phyloP scores from a whole-genome alignment of 2,888 invertebrate genomes.

The Busseola fusca region DNA sequence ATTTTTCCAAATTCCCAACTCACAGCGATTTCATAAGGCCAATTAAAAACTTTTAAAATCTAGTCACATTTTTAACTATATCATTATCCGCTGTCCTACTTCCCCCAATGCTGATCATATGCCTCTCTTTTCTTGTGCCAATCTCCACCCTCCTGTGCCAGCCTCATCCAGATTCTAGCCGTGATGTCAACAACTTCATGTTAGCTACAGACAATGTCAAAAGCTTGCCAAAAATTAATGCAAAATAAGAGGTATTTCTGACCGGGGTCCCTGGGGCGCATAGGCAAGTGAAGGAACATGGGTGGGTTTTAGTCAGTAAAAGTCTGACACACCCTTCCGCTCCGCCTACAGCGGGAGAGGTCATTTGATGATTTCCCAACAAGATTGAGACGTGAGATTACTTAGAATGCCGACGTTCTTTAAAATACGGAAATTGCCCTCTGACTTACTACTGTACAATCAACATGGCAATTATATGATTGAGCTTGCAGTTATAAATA shows the following conservation, averaged over 20 bases:
- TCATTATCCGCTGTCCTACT: neutral
- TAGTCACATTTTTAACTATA: neutral
- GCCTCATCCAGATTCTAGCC: too few species aligned
- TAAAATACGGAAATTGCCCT: neutral
- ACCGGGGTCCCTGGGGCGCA: too few species aligned
- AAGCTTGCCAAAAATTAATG: too few species aligned
- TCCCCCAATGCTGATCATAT: neutral
- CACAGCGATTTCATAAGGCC: neutral
- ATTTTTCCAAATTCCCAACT: neutral
- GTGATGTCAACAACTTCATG: neutral
- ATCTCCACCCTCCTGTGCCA: neutral
- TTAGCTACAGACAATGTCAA: neutral
- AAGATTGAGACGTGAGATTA: neutral
- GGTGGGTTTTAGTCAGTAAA: too few species aligned
- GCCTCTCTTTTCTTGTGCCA: neutral
- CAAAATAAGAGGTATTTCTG: neutral
- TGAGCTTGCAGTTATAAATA: neutral
- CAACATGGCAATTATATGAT: neutral
- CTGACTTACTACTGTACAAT: neutral
- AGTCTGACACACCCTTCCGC: too few species aligned
- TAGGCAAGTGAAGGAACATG: too few species aligned
- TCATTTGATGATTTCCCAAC: too few species aligned
- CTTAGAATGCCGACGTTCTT: neutral
- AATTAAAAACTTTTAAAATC: neutral
- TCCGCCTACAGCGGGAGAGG: too few species aligned